phyloP scores from a whole-genome alignment of 1,140 invertebrate genomes.

The Periplaneta americana region DNA sequence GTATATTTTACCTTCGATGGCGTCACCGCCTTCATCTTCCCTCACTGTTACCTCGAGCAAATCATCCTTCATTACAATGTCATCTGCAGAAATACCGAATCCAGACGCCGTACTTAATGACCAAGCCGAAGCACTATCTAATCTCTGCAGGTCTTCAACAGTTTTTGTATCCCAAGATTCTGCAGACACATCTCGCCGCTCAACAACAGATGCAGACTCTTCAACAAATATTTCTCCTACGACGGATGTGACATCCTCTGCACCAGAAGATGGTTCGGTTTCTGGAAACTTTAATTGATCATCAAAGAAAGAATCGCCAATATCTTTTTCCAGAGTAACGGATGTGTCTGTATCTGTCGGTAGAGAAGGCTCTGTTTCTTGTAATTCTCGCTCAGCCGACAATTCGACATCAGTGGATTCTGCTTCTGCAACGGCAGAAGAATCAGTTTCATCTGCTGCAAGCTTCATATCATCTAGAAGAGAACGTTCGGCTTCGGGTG shows the following conservation, averaged over 20 bases:
- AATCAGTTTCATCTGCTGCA: background rate
- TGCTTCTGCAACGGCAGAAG: background rate
- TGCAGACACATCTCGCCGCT: background rate
- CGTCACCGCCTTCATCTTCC: background rate
- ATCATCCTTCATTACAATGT: constrained; percentile 38
- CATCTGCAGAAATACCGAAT: constrained; percentile 12
- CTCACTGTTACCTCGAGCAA: constrained; percentile 36
- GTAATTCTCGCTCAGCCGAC: background rate
- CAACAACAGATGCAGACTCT: background rate
- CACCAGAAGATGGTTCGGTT: background rate
- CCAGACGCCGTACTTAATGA: background rate
- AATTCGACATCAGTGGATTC: background rate
- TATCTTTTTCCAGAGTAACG: background rate
- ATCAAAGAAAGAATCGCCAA: background rate
- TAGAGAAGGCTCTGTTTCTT: background rate
- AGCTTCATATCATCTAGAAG: background rate
- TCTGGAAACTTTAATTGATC: too few relatives aligned
- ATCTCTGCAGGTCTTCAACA: background rate
- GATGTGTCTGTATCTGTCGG: background rate
- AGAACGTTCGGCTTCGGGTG: background rate
- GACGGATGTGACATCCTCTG: background rate
- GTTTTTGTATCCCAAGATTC: background rate
- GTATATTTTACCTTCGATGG: background rate
- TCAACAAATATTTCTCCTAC: background rate
- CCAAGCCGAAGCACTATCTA: background rate